phyloP scores from a whole-genome alignment of 2,797 vertebrate genomes.

The Mionectes olivaceus region DNA sequence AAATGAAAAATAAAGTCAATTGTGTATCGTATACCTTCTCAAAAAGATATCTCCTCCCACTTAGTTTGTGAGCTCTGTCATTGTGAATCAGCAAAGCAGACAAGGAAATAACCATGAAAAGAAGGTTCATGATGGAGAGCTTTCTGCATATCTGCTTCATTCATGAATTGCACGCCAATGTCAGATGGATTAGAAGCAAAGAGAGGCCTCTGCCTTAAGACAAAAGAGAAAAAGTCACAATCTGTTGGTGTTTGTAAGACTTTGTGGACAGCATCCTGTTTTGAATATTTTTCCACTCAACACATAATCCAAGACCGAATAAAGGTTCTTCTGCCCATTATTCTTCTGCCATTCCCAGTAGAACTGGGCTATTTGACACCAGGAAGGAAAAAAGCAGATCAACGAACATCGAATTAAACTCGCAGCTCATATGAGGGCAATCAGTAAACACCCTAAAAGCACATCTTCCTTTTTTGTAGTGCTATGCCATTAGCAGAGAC shows the following conservation, averaged over 20 bases:
- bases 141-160: not conserved
- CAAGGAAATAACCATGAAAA: not conserved
- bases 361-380: not conserved
- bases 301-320: not conserved
- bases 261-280: not conserved
- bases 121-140: not conserved
- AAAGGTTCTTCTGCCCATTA: not conserved
- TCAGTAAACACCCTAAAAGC: not conserved
- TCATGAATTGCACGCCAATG: not conserved
- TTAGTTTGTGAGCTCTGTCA: not conserved
- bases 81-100: not conserved
- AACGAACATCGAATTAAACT: not conserved
- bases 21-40: not conserved
- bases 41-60: not conserved
- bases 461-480: not conserved
- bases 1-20: not conserved
- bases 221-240: not conserved
- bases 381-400: not conserved
- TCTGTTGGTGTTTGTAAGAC: not conserved
- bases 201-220: not conserved
- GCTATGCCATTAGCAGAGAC: not conserved
- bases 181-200: not conserved
- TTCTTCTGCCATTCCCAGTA: not conserved
- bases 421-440: not conserved
- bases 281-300: not conserved